Conservation (phyloP, 2,888 invertebrate species). For the Cordilura impudica region DNA sequence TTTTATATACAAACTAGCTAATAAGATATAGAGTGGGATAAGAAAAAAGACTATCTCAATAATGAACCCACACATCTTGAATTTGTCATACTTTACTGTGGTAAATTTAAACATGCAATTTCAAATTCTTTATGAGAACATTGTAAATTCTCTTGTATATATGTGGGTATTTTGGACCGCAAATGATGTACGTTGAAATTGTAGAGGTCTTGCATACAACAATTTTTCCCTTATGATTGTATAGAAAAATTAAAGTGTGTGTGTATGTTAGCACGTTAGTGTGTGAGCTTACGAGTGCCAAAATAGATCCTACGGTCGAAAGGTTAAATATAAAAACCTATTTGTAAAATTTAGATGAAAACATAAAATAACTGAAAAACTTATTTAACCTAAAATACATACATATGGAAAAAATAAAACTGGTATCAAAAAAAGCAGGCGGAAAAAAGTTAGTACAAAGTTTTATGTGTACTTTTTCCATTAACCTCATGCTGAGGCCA, state of each 20-base stretch:
- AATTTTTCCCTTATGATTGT: neutral
- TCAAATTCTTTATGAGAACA: no score
- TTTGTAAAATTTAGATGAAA: conserved; percentile 32
- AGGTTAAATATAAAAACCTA: conserved; percentile 52
- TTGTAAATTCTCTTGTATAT: no score
- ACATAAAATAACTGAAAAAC: neutral
- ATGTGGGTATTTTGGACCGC: no score
- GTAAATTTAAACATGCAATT: no score
- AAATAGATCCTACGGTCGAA: conserved; percentile 40
- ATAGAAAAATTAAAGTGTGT: neutral
- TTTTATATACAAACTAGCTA: no score
- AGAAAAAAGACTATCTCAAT: no score
- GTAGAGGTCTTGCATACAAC: neutral
- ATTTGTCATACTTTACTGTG: no score
- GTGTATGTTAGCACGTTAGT: neutral
- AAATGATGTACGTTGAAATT: neutral
- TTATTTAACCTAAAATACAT: neutral
- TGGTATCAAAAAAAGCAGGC: conserved; percentile 15
- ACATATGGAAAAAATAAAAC: neutral
- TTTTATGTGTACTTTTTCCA: conserved; percentile 13
- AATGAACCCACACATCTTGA: no score
- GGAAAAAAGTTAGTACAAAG: neutral
- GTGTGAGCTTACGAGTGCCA: no score
- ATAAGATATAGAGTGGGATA: no score
- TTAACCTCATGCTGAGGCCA: conserved; percentile 40